Conservation (phyloP, 2,797 vertebrate genomes). For the Cyprinella venusta region DNA sequence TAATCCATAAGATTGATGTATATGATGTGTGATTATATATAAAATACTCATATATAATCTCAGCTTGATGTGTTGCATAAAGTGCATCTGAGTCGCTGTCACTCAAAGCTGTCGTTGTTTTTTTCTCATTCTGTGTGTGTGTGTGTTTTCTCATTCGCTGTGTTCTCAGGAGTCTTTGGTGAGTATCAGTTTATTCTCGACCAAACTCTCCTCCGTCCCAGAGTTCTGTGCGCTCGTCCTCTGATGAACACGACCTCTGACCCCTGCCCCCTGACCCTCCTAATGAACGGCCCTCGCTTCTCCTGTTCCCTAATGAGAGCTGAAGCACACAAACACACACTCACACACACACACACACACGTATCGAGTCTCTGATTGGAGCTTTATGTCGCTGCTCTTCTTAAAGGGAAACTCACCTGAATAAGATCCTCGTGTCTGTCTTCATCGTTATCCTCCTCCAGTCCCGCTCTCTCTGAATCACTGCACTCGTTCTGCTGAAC, state of each 20-base stretch:
- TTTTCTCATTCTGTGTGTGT: constrained; percentile 50
- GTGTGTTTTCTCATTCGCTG: not conserved
- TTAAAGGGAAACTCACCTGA: not conserved
- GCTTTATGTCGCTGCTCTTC: not conserved
- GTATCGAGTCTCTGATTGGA: not conserved
- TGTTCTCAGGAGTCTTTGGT: constrained; percentile 62
- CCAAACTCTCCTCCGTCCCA: constrained; percentile 21
- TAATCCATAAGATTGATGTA: constrained; percentile 4
- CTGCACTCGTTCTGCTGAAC: not conserved
- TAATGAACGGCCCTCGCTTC: constrained; percentile 37
- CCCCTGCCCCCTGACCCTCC: constrained; percentile 10
- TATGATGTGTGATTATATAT: constrained; percentile 11
- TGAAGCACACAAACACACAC: not conserved
- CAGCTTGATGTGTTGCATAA: not conserved
- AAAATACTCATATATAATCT: constrained; percentile 21
- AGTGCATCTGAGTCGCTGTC: constrained; percentile 32
- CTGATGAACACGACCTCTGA: not conserved
- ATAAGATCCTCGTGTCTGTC: not conserved
- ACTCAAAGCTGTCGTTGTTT: constrained; percentile 49
- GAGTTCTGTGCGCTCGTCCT: not conserved
- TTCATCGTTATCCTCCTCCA: not conserved
- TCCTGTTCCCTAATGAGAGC: constrained; percentile 52
- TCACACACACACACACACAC: too few species aligned
- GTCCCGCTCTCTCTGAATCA: too few species aligned
- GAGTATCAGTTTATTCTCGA: constrained; percentile 51